These are phyloP conservation scores for Furcula furcula DNA, from an alignment of 2,888 invertebrate species.

Conservation along the genomic window DNA sequence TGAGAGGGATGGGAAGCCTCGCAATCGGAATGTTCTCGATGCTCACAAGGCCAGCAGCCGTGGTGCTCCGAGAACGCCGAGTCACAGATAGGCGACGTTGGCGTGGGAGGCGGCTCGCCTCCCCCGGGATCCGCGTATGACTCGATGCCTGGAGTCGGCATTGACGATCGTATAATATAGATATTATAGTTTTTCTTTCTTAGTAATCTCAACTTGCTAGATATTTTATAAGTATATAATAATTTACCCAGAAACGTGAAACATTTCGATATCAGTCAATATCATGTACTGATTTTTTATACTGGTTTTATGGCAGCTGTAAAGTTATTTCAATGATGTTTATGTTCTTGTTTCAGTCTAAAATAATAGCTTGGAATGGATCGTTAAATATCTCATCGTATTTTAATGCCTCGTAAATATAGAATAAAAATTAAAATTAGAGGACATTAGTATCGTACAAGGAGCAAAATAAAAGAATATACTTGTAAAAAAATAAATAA, in stretches of 20 bases:
- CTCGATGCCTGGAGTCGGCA: constrained; percentile 64
- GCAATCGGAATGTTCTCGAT: constrained; percentile 62
- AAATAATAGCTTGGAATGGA: constrained; percentile 26
- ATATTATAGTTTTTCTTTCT: not conserved
- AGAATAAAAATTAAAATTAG: constrained; percentile 41
- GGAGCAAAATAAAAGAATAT: constrained; percentile 53
- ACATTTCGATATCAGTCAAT: constrained; percentile 5
- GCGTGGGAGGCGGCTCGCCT: constrained; percentile 72
- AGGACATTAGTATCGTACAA: constrained; percentile 55
- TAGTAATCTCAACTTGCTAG: not conserved
- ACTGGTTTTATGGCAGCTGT: constrained; percentile 27
- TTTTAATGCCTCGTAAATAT: constrained; percentile 46
- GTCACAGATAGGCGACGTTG: constrained; percentile 75
- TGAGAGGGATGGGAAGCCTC: constrained; percentile 65
- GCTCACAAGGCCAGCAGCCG: constrained; percentile 76
- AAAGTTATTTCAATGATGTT: constrained; percentile 38
- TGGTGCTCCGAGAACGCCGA: constrained; percentile 76
- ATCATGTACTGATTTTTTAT: constrained; percentile 17
- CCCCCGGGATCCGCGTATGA: constrained; percentile 74
- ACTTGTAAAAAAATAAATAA: constrained; percentile 45
- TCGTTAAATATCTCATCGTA: constrained; percentile 22
- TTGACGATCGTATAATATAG: constrained; percentile 17
- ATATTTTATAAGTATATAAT: not conserved
- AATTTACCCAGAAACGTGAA: constrained; percentile 1
- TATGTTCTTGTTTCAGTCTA: constrained; percentile 29